phyloP scores from a whole-genome alignment of 2,797 vertebrate species.

The Micromesistius poutassou region DNA sequence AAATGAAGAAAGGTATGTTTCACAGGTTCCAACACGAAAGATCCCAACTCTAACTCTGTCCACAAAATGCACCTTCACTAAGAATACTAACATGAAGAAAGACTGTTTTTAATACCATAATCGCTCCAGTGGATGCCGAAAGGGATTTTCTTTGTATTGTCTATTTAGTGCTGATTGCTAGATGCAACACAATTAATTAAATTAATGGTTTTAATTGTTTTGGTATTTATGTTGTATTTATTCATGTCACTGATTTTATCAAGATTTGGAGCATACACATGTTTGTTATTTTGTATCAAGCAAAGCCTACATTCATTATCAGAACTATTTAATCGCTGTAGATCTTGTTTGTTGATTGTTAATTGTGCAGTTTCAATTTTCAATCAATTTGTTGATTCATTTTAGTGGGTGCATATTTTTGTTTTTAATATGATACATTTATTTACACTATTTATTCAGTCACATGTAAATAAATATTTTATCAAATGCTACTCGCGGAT shows the following conservation, averaged over 20 bases:
- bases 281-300: constrained; percentile 19
- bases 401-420: constrained; percentile 12
- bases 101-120: constrained; percentile 10
- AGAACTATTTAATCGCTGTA: background rate
- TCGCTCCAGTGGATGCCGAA: constrained; percentile 3
- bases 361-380: background rate
- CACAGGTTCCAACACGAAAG: background rate
- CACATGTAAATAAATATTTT: constrained; percentile 64
- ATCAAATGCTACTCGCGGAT: constrained; percentile 7
- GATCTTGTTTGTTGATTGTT: background rate
- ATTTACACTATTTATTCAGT: constrained; percentile 64
- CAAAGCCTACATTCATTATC: background rate
- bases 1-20: constrained; percentile 18
- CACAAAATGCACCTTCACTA: background rate
- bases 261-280: constrained; percentile 1
- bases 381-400: background rate
- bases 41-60: background rate
- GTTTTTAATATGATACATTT: constrained; percentile 53
- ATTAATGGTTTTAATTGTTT: constrained; percentile 9
- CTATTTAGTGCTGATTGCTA: constrained; percentile 9
- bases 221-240: constrained; percentile 1
- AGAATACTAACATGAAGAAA: background rate
- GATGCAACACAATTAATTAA: background rate
- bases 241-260: constrained; percentile 29
- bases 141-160: background rate